Evolutionary conservation across 2,888 invertebrate genomes (phyloP), one percentile per base, ranked within the genome.

Genomic region (Phalera bucephala): DNA sequence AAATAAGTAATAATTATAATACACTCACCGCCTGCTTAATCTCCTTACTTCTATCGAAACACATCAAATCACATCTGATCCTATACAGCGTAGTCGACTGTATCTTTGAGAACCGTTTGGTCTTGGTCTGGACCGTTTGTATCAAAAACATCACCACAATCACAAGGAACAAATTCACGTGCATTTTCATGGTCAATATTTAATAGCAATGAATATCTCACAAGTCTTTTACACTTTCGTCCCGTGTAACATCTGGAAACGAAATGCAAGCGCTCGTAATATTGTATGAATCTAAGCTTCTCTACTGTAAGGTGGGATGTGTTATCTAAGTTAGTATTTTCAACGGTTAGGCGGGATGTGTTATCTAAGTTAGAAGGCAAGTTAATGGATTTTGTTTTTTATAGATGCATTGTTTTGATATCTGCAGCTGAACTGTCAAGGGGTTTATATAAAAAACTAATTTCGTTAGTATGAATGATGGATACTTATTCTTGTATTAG

Each of bases 61-160:
- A 93, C 49, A 85, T 82, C 11, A 92, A 83, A 51, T 93, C 92
- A 65, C 93, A 93, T 47, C 92, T 85, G n/a, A 92, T 91, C 36
- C 91, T 91, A 33, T 91, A 86, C 40, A 93, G 69, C 8, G 91
- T 89, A 40, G 91, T 91, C 19, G 85, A 75, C 51, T 89, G 81
- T 29, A 80, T 69, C 48, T 86, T 82, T 20, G 84, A 68, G 51
- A 78, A 68, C 54, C 82, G 75, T 47, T 78, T 69, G 10, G 80
- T 66, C 64, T 76, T 80, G 8, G 78, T 64, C 17, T 71, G 40
- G 10, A 68, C 75, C 40, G 63, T 45, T 0, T 79, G 72, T 31
- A 70, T 48, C 44, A 77, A 37, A 2, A 64, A 66, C 20, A 79
- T 51, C 12, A 66, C 57, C 35, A 78, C 46, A 28, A 86, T 31